Conservation (phyloP, 1,140 invertebrate genomes). For the Drosophila ambigua region DNA sequence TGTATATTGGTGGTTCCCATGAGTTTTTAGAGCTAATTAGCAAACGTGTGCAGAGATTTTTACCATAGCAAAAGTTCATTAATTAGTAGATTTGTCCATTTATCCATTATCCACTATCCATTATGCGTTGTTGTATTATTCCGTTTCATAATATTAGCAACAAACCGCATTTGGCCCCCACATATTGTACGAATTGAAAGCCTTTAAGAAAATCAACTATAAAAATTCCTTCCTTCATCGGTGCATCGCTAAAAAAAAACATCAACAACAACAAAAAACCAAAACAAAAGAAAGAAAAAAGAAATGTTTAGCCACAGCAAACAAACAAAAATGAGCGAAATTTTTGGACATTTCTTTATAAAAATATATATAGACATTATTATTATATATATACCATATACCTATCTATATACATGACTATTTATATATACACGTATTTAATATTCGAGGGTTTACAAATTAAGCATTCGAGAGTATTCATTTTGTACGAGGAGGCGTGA, state of each 20-base stretch:
- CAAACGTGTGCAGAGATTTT: conserved; percentile 64
- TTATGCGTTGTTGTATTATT: conserved; percentile 47
- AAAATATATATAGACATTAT: conserved; percentile 46
- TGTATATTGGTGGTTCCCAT: conserved; percentile 33
- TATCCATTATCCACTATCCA: conserved; percentile 19
- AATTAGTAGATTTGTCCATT: conserved; percentile 59
- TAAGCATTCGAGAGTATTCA: conserved; percentile 51
- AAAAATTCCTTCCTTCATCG: conserved; percentile 71
- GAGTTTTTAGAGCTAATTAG: conserved; percentile 63
- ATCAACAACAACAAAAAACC: conserved; percentile 26
- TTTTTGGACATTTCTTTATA: conserved; percentile 50
- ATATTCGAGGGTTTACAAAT: conserved; percentile 59
- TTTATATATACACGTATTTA: conserved; percentile 56
- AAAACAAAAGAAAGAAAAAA: conserved; percentile 41
- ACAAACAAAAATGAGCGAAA: conserved; percentile 52
- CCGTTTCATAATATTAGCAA: conserved; percentile 32
- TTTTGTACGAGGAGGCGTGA: conserved; percentile 56
- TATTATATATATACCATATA: conserved; percentile 55
- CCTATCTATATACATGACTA: conserved; percentile 60
- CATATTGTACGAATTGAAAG: conserved; percentile 31
- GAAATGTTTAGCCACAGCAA: conserved; percentile 52
- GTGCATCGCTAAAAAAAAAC: conserved; percentile 57
- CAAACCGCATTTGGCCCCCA: conserved; percentile 33
- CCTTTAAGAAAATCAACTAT: conserved; percentile 7
- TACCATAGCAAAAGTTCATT: conserved; percentile 62